A percentile compares a stretch with the other conserved stretches of the same genome.
Evolutionary conservation across 2,113 vertebrate genomes (phyloP).

Genomic region (Gobiocypris rarus): DNA sequence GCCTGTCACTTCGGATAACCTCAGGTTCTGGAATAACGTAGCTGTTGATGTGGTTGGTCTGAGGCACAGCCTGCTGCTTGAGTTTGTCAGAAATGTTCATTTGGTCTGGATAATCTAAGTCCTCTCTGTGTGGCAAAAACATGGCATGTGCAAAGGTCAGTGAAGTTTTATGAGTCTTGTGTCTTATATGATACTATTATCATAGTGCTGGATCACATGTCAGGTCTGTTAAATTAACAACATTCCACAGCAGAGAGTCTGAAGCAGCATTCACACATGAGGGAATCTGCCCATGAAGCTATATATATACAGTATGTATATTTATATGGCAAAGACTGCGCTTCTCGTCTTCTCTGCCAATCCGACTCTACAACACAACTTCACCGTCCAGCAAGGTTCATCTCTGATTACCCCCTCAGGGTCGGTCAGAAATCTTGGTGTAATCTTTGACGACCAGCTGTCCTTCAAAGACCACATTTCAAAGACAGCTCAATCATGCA

Average conservation of each 20-base stretch:
- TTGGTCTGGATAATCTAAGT: conserved; percentile 31
- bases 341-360: too few relatives aligned
- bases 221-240: not conserved
- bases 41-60: conserved; percentile 81
- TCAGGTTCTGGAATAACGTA: conserved; percentile 30
- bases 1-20: conserved; percentile 57
- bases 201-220: not conserved
- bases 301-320: too few relatives aligned
- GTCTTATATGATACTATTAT: not conserved
- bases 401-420: too few relatives aligned
- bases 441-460: too few relatives aligned
- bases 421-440: too few relatives aligned
- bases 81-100: conserved; percentile 64
- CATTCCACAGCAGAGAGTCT: conserved; percentile 5
- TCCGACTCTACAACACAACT: too few relatives aligned
- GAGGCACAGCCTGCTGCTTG: conserved; percentile 80
- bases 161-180: not conserved
- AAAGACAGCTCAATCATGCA: too few relatives aligned
- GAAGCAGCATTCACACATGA: not conserved
- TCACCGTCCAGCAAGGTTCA: too few relatives aligned
- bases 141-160: conserved; percentile 11
- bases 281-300: not conserved
- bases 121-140: conserved; percentile 71
- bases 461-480: too few relatives aligned
- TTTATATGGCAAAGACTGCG: too few relatives aligned